phyloP scores from a whole-genome alignment of 2,113 vertebrate species.

The Glaucidium brasilianum region DNA sequence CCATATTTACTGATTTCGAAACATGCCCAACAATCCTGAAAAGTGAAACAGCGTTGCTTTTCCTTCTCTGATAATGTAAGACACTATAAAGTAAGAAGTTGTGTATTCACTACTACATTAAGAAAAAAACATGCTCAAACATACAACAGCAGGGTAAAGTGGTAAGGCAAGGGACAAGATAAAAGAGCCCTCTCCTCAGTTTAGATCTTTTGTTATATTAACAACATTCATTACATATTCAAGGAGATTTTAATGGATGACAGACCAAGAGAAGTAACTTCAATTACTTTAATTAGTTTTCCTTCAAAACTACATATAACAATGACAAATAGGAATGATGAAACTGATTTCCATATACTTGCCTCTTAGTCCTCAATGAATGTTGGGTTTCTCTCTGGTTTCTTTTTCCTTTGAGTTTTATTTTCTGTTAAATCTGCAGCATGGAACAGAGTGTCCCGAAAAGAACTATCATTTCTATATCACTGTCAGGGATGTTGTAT shows the following conservation, averaged over 20 bases:
- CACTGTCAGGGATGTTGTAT: neutral
- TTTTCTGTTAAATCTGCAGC: neutral
- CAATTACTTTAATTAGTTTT: constrained; percentile 68
- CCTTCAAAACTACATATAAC: constrained; percentile 23
- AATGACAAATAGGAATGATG: constrained; percentile 32
- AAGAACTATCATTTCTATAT: neutral
- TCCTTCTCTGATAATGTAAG: neutral
- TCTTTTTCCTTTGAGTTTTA: neutral
- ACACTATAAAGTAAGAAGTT: neutral
- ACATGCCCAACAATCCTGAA: neutral
- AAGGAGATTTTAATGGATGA: constrained; percentile 31
- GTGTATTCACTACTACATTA: neutral
- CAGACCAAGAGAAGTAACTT: constrained; percentile 49
- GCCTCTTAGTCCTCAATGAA: neutral
- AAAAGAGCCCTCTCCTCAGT: neutral
- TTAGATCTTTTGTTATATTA: constrained; percentile 24
- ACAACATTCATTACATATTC: constrained; percentile 26
- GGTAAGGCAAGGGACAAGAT: neutral
- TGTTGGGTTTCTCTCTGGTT: neutral
- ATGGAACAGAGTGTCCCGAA: neutral
- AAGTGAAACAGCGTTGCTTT: neutral
- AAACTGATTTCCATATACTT: constrained; percentile 21
- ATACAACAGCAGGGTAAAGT: neutral
- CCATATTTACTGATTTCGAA: neutral
- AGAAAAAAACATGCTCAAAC: neutral